phyloP scores from a whole-genome alignment of 2,888 invertebrate species.

The Rhagonycha fulva region DNA sequence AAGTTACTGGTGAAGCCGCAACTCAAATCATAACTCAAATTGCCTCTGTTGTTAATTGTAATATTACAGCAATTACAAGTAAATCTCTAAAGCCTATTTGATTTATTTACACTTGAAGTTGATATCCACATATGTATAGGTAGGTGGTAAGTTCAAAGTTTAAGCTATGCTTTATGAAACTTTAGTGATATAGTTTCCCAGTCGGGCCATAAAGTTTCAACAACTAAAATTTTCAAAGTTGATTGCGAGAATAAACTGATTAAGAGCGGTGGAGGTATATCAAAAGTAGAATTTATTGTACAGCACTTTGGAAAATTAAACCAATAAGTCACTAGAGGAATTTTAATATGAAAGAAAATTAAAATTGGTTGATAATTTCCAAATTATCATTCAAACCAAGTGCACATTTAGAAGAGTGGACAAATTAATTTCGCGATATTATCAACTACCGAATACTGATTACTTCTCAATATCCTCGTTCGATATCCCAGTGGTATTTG shows the following conservation, averaged over 20 bases:
- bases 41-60: neutral
- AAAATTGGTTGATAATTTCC: conserved; percentile 1
- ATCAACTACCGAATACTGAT: conserved; percentile 29
- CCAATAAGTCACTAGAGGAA: neutral
- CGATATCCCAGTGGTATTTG: conserved; percentile 23
- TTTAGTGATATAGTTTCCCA: conserved; percentile 9
- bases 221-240: neutral
- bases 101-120: neutral
- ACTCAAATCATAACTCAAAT: neutral
- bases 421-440: conserved; percentile 29
- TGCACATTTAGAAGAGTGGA: neutral
- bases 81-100: neutral
- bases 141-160: conserved; percentile 16
- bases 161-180: conserved; percentile 10
- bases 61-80: neutral
- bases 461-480: conserved; percentile 28
- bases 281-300: neutral
- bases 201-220: neutral
- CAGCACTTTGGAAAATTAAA: neutral
- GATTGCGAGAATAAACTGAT: neutral
- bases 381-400: conserved; percentile 11
- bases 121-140: conserved; percentile 10
- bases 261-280: neutral
- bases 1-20: neutral
- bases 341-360: neutral